These are phyloP conservation scores for Catharus ustulatus DNA, from an alignment of 2,797 vertebrate genomes.

Conservation along the genomic window DNA sequence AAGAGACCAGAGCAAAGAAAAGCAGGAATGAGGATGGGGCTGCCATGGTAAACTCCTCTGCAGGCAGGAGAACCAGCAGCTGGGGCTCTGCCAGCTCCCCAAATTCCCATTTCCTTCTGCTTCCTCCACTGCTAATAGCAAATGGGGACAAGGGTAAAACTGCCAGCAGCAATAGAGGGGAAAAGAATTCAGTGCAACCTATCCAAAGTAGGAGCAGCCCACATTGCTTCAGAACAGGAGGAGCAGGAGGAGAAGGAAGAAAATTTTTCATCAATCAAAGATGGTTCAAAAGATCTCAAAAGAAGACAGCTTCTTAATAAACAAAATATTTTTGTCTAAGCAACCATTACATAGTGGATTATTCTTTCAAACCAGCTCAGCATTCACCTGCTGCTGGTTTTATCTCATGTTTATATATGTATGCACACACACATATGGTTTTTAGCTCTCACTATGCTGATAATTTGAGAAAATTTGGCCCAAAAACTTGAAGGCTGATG, in stretches of 20 bases:
- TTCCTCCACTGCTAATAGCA: background rate
- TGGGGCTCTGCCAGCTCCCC: background rate
- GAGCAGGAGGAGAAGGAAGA: background rate
- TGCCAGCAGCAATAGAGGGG: background rate
- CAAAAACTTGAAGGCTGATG: background rate
- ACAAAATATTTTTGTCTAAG: background rate
- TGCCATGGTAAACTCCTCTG: background rate
- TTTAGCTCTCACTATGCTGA: background rate
- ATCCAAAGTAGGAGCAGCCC: background rate
- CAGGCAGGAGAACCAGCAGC: background rate
- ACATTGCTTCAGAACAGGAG: background rate
- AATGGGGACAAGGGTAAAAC: background rate
- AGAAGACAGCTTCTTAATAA: background rate
- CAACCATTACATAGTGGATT: background rate
- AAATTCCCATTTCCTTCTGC: background rate
- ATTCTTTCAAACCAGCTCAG: background rate
- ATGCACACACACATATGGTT: background rate
- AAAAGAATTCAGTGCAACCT: background rate
- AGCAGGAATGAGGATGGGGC: background rate
- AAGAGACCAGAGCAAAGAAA: background rate
- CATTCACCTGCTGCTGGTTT: background rate
- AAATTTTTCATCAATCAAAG: background rate
- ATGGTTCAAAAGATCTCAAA: background rate
- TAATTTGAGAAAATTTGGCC: background rate
- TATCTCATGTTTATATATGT: fast-evolving